These are phyloP conservation scores for Crossaster papposus DNA, from an alignment of 53 echinoderm and acorn worm genomes.

Conservation along the genomic window DNA sequence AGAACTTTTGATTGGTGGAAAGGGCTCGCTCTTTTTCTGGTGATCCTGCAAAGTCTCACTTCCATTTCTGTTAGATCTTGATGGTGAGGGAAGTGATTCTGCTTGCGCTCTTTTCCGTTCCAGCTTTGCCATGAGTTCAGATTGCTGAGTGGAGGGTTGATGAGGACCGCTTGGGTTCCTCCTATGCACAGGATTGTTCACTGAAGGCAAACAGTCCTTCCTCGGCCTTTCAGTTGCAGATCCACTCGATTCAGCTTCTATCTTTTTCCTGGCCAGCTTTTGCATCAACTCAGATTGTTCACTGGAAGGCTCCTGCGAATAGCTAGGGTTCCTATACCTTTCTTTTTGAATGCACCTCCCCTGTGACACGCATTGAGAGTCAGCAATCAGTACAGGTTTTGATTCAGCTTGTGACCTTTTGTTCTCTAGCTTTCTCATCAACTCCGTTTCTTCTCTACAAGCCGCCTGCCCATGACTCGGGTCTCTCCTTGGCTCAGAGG, in stretches of 20 bases:
- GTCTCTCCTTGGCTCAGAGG: conserved; percentile 15
- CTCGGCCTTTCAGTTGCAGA: background rate
- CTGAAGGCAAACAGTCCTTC: background rate
- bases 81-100: background rate
- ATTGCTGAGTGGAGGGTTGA: conserved; percentile 8
- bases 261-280: conserved; percentile 38
- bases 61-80: background rate
- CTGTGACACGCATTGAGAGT: background rate
- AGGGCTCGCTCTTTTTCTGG: background rate
- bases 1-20: background rate
- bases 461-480: background rate
- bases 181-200: background rate
- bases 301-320: background rate
- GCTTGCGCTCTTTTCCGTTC: conserved; percentile 11
- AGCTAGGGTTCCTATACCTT: conserved; percentile 5
- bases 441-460: conserved; percentile 4
- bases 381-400: conserved; percentile 12
- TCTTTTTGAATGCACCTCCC: background rate
- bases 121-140: conserved; percentile 36
- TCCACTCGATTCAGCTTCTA: conserved; percentile 7
- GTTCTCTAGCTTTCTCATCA: conserved; percentile 24
- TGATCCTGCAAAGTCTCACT: too few species aligned
- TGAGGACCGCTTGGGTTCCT: background rate
- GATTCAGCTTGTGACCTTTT: conserved; percentile 43
- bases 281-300: conserved; percentile 46